Conservation (phyloP, 1,140 invertebrate genomes). For the Pseudobourletiella spinata region DNA sequence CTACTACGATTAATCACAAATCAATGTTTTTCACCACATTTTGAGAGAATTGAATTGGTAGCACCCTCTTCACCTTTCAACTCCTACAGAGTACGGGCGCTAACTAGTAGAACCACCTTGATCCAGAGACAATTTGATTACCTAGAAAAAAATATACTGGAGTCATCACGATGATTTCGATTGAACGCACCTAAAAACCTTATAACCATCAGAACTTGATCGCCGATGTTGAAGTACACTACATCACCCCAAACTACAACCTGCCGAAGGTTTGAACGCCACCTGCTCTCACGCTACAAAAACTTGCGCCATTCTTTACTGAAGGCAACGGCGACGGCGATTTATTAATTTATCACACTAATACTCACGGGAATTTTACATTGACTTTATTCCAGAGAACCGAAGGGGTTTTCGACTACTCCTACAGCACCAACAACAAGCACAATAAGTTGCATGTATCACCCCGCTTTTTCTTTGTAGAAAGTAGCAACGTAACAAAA, state of each 20-base stretch:
- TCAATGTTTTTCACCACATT: neutral
- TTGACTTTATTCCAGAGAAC: too few relatives aligned
- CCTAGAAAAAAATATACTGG: constrained; percentile 38
- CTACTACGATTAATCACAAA: too few relatives aligned
- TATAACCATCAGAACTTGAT: constrained; percentile 92
- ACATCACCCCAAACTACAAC: constrained; percentile 95
- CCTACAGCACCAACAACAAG: too few relatives aligned
- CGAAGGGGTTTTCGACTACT: too few relatives aligned
- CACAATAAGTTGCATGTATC: too few relatives aligned
- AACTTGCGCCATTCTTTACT: constrained; percentile 95
- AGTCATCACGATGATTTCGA: neutral
- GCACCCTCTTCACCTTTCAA: constrained; percentile 66
- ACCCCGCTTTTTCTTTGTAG: too few relatives aligned
- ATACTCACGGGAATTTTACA: constrained; percentile 97
- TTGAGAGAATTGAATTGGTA: neutral
- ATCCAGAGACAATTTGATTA: constrained; percentile 84
- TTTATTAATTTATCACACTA: constrained; percentile 85
- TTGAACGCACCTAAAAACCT: constrained; percentile 72
- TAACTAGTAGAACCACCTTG: constrained; percentile 95
- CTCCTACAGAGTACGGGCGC: constrained; percentile 88
- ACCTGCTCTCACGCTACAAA: constrained; percentile 71
- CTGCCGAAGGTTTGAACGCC: constrained; percentile 82
- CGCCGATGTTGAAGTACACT: constrained; percentile 74
- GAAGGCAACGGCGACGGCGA: constrained; percentile 98
- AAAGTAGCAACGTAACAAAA: too few relatives aligned